Conservation (phyloP, 1,140 invertebrate genomes). For the Drosophila sulfurigaster region DNA sequence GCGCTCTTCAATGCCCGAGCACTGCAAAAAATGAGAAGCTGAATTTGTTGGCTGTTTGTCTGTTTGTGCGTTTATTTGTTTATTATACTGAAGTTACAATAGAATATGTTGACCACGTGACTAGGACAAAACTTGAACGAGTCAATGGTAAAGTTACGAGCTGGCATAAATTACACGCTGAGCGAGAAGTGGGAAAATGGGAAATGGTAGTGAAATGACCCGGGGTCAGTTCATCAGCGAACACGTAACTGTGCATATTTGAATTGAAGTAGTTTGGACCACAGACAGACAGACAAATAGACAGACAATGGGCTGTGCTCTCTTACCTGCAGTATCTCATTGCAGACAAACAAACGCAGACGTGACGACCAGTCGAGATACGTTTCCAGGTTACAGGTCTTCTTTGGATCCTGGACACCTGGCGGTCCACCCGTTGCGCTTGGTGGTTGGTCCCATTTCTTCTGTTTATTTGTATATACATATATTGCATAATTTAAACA, state of each 20-base stretch:
- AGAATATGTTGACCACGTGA: constrained; percentile 35
- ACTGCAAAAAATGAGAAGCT: constrained; percentile 39
- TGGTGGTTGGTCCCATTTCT: constrained; percentile 82
- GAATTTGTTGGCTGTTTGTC: not conserved
- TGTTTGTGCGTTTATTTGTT: not conserved
- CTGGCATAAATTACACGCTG: constrained; percentile 42
- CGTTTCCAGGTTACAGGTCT: constrained; percentile 84
- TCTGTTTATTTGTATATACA: constrained; percentile 54
- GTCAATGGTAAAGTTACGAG: constrained; percentile 27
- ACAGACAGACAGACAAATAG: not conserved
- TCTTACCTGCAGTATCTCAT: constrained; percentile 84
- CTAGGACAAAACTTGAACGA: constrained; percentile 42
- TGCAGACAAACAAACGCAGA: constrained; percentile 84
- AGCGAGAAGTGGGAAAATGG: not conserved
- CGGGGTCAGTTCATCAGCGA: constrained; percentile 22
- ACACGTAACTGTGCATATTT: constrained; percentile 39
- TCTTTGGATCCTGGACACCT: constrained; percentile 82
- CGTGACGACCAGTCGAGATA: constrained; percentile 85
- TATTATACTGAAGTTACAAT: constrained; percentile 25
- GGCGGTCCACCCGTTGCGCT: constrained; percentile 71
- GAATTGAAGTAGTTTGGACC: not conserved
- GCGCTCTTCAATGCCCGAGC: constrained; percentile 66
- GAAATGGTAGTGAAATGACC: not conserved
- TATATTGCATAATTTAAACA: not conserved
- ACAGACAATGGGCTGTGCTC: constrained; percentile 27